Conservation (phyloP, 1,140 invertebrate genomes). For the Harpegnathos saltator region DNA sequence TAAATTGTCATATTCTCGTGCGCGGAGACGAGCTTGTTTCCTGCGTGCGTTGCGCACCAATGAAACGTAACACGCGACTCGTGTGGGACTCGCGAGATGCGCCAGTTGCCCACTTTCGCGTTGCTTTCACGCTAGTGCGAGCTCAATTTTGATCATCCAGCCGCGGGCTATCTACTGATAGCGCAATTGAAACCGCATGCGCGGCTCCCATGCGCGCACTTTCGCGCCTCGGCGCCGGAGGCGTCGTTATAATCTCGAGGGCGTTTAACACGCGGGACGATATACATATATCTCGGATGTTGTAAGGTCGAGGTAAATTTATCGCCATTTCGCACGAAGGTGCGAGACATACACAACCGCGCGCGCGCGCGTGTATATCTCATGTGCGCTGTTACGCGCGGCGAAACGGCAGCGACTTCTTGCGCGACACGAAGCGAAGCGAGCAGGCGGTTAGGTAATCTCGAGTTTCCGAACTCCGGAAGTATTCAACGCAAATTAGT, state of each 20-base stretch:
- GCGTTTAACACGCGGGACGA: conserved; percentile 40
- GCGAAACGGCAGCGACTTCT: conserved; percentile 23
- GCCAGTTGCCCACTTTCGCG: neutral
- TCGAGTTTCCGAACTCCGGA: conserved; percentile 40
- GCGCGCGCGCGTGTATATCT: conserved; percentile 7
- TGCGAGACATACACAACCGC: too few species aligned
- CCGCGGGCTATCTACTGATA: neutral
- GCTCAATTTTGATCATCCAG: conserved; percentile 4
- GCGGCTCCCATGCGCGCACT: conserved; percentile 1
- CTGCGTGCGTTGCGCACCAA: too few species aligned
- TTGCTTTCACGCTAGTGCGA: neutral
- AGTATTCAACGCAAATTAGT: conserved; percentile 41
- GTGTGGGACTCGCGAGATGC: too few species aligned
- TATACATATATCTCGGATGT: conserved; percentile 34
- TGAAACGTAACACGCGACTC: too few species aligned
- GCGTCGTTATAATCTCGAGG: conserved; percentile 14
- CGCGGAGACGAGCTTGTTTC: neutral
- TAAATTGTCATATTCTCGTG: neutral
- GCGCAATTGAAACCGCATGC: conserved; percentile 25
- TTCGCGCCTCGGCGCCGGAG: conserved; percentile 29
- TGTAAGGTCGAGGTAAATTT: conserved; percentile 28
- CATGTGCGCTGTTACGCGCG: conserved; percentile 40
- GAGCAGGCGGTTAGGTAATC: conserved; percentile 9
- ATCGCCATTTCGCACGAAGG: conserved; percentile 37
- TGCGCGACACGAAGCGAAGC: too few species aligned